phyloP scores from a whole-genome alignment of 2,797 vertebrate genomes.

The Mormyrops attenuatus region DNA sequence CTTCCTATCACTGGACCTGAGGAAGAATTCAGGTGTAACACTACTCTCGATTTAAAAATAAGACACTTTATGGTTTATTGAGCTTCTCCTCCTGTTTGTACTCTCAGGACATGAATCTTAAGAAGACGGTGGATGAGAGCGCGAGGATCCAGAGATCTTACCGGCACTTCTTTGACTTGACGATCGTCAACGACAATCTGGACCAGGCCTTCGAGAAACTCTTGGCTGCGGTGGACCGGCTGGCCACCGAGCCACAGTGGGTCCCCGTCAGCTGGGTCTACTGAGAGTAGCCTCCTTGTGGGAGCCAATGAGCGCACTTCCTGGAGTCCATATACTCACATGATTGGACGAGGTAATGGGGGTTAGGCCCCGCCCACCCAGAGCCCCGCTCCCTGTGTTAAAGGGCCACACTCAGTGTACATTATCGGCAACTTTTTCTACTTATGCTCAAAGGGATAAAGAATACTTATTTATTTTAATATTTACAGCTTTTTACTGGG shows the following conservation, averaged over 20 bases:
- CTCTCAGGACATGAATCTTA: slow-evolving; percentile 85
- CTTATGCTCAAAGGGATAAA: slow-evolving; percentile 69
- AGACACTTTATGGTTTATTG: not conserved
- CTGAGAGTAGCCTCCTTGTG: slow-evolving; percentile 52
- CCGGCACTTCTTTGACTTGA: slow-evolving; percentile 94
- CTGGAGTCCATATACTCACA: slow-evolving; percentile 30
- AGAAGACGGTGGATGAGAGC: slow-evolving; percentile 94
- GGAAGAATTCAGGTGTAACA: not conserved
- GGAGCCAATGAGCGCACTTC: slow-evolving; percentile 28
- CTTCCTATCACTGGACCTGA: not conserved
- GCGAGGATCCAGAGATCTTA: slow-evolving; percentile 87
- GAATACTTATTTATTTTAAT: slow-evolving; percentile 94
- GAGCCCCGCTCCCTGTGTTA: slow-evolving; percentile 17
- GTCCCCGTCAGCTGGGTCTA: slow-evolving; percentile 98
- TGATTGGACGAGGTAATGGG: slow-evolving; percentile 33
- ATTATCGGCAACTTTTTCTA: slow-evolving; percentile 80
- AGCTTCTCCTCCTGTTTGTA: not conserved
- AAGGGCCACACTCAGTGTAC: slow-evolving; percentile 49
- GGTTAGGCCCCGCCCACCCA: slow-evolving; percentile 26
- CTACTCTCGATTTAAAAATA: not conserved
- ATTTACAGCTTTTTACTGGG: slow-evolving; percentile 96
- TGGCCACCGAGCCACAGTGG: slow-evolving; percentile 86
- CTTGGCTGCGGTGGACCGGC: slow-evolving; percentile 77
- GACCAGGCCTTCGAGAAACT: slow-evolving; percentile 92
- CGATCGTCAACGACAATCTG: slow-evolving; percentile 89